Conservation (phyloP, 2,113 vertebrate genomes). For the Herpetotheres cachinnans region DNA sequence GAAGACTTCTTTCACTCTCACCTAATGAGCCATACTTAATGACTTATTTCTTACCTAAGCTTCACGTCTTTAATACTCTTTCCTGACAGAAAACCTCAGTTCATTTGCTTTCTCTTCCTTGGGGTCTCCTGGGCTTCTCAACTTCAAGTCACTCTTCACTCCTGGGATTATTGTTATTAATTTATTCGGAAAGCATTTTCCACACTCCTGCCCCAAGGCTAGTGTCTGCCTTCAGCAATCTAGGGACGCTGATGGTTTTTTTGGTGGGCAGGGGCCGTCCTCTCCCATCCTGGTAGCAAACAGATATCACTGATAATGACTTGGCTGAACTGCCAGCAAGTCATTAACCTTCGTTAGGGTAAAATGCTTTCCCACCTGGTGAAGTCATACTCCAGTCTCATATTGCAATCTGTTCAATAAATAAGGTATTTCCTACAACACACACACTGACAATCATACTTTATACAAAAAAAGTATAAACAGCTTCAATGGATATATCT, state of each 20-base stretch:
- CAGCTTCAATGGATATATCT: neutral
- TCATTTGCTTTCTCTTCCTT: neutral
- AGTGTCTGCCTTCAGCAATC: neutral
- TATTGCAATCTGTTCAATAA: neutral
- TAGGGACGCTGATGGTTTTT: neutral
- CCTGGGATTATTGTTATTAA: neutral
- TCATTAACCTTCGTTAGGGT: neutral
- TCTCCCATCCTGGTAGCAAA: neutral
- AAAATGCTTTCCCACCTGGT: conserved; percentile 3
- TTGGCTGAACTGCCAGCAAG: neutral
- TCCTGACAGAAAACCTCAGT: neutral
- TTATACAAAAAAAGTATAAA: neutral
- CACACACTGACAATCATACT: neutral
- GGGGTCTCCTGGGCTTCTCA: neutral
- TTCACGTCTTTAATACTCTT: neutral
- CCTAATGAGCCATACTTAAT: neutral
- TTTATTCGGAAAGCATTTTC: neutral
- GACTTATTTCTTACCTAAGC: neutral
- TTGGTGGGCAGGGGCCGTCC: neutral
- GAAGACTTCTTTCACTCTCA: neutral
- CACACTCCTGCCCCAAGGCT: conserved; percentile 19
- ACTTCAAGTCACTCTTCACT: neutral
- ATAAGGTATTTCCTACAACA: neutral
- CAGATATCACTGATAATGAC: neutral
- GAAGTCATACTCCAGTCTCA: neutral